Conservation (phyloP, 2,797 vertebrate species). For the Anguilla pacifica region DNA sequence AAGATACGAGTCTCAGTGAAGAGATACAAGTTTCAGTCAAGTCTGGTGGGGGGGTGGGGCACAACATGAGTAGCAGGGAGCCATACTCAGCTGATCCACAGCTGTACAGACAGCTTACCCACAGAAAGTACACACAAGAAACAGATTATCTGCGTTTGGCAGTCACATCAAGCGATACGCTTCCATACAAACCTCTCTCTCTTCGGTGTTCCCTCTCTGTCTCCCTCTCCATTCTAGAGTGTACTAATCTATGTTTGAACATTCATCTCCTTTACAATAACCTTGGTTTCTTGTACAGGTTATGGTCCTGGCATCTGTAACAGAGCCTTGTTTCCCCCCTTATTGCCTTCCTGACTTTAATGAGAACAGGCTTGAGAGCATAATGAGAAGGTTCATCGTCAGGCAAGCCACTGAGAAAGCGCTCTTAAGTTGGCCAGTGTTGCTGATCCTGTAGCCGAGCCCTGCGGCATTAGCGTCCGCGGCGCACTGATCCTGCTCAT, state of each 20-base stretch:
- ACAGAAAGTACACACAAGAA: not conserved
- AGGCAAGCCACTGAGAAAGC: not conserved
- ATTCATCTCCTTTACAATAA: not conserved
- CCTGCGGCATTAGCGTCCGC: not conserved
- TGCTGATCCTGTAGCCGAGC: not conserved
- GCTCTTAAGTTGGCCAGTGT: not conserved
- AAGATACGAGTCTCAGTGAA: not conserved
- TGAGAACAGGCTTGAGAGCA: not conserved
- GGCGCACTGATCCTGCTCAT: not conserved
- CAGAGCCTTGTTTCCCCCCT: not conserved
- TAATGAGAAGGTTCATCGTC: not conserved
- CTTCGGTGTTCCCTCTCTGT: not conserved
- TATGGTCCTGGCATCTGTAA: not conserved
- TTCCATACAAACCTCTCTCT: not conserved
- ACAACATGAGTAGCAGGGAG: not conserved
- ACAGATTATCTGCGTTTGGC: not conserved
- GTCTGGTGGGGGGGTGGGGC: not conserved
- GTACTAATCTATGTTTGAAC: not conserved
- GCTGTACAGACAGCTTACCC: not conserved
- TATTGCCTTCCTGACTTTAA: not conserved
- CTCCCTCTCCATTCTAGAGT: not conserved
- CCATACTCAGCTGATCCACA: slow-evolving; percentile 10
- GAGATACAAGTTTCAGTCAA: not conserved
- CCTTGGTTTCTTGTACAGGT: not conserved
- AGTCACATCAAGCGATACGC: not conserved